phyloP scores from a whole-genome alignment of 2,113 vertebrate genomes.

The Istiophorus platypterus region DNA sequence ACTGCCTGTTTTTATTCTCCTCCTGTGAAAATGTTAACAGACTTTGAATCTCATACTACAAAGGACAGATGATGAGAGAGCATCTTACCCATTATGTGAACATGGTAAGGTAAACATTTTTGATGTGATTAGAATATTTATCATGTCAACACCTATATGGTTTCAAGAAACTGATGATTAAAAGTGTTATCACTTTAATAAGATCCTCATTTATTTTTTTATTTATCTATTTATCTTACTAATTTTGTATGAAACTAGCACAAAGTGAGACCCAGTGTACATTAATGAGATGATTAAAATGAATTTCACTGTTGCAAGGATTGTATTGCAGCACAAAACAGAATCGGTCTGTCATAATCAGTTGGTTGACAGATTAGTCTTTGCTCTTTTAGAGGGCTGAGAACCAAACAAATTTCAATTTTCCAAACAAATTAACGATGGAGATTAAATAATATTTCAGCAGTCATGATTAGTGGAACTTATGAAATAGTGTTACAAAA shows the following conservation, averaged over 20 bases:
- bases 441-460: constrained; percentile 8
- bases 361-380: constrained; percentile 3
- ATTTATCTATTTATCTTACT: background rate
- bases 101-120: background rate
- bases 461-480: constrained; percentile 3
- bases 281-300: constrained; percentile 1
- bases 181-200: background rate
- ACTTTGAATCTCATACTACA: constrained; percentile 1
- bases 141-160: background rate
- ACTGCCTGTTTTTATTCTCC: background rate
- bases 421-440: constrained; percentile 30
- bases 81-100: background rate
- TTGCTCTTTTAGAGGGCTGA: constrained; percentile 16
- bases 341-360: constrained; percentile 22
- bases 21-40: background rate
- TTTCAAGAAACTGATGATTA: background rate
- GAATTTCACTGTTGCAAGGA: background rate
- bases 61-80: background rate
- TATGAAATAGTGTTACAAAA: background rate
- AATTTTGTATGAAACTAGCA: background rate
- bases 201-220: background rate
- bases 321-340: constrained; percentile 5
- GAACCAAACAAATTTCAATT: constrained; percentile 12
- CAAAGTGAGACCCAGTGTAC: background rate
- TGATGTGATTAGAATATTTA: background rate